These are phyloP conservation scores for Lathamus discolor DNA, from an alignment of 2,113 vertebrate genomes.

Conservation along the genomic window DNA sequence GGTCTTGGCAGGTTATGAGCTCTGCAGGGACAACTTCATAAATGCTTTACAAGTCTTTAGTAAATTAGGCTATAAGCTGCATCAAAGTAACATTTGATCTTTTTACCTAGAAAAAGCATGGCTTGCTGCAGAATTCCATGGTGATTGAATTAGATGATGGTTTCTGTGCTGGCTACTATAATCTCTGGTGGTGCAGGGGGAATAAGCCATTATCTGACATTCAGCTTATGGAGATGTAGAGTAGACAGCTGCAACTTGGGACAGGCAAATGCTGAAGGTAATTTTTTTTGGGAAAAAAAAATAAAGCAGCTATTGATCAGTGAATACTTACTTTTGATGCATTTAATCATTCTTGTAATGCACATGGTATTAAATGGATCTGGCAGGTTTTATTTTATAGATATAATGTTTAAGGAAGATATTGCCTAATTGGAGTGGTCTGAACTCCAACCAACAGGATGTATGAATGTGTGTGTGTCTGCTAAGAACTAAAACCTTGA, in stretches of 20 bases:
- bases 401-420: background rate
- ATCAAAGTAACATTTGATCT: background rate
- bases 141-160: background rate
- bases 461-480: background rate
- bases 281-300: background rate
- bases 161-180: background rate
- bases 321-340: background rate
- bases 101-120: background rate
- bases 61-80: constrained; percentile 2
- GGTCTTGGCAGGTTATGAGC: background rate
- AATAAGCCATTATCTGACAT: background rate
- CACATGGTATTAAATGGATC: background rate
- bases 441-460: background rate
- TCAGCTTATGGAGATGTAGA: background rate
- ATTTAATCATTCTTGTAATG: background rate
- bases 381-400: background rate
- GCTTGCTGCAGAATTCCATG: background rate
- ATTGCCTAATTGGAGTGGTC: background rate
- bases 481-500: background rate
- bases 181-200: background rate
- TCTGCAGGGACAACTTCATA: constrained; percentile 7
- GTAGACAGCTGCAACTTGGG: background rate
- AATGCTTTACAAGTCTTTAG: constrained; percentile 8
- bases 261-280: background rate
- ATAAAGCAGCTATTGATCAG: background rate